Percentiles rank a stretch among this genome's conserved stretches.
Evolutionary conservation across 2,888 invertebrate species (phyloP).

Genomic region (Campoletis raptor): DNA sequence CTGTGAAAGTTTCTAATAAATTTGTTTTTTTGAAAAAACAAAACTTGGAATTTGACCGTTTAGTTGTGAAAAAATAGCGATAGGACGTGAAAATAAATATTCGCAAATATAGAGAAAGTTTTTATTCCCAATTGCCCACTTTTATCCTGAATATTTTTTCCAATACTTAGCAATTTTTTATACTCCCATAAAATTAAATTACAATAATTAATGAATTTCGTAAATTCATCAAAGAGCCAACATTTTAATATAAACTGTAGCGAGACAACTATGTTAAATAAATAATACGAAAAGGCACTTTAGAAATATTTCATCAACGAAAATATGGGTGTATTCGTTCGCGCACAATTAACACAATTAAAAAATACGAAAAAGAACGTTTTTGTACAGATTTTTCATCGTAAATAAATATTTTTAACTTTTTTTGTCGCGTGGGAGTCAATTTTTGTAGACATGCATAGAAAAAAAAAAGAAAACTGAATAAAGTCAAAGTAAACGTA

Average conservation of each 20-base stretch:
- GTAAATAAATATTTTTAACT: neutral
- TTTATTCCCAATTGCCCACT: neutral
- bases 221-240: too few species aligned
- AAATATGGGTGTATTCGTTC: neutral
- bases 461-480: neutral
- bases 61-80: neutral
- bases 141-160: neutral
- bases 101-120: neutral
- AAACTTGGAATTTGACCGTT: neutral
- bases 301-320: neutral
- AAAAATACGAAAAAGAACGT: neutral
- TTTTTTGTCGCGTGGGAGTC: constrained; percentile 1
- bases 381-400: neutral
- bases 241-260: neutral
- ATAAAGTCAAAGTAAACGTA: neutral
- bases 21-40: neutral
- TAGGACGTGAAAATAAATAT: neutral
- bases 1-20: too few species aligned
- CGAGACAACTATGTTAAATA: neutral
- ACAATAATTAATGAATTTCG: neutral
- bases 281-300: neutral
- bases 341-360: neutral
- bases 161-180: too few species aligned
- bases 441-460: neutral
- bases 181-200: neutral